Evolutionary conservation across 2,113 vertebrate genomes (phyloP), one percentile per base, ranked within the genome.

Genomic region (Ictalurus punctatus): DNA sequence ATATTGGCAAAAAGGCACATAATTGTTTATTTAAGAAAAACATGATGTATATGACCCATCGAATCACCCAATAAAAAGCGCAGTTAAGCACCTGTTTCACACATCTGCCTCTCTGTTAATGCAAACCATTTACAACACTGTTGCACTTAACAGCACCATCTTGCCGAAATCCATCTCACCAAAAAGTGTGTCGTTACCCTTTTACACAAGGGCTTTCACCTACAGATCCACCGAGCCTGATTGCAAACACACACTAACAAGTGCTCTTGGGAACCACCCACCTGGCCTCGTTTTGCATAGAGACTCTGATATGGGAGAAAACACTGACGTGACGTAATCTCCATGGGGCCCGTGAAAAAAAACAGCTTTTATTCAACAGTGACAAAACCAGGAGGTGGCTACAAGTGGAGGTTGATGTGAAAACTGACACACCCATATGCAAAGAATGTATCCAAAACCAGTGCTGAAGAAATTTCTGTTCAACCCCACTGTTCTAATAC

Each of bases 241-340:
- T 63, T 61, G 63, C 65, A 52, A 81, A 80, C 76, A 40, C 73
- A 88, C 52, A 73, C 74, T 58, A 86, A 86, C 80, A 69, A 58
- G 85, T 16, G 78, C 85, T 86, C 79, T 37, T 71, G 85, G 89
- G 85, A 83, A 74, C 25, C 27, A 65, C 80, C 80, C 89, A 54
- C 23, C 85, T 83, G 67, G 21, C 56, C 59, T 58, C 23, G 37
- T 63, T 61, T 74, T 82, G 63, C 67, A 59, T 40, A 44, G 67
- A 59, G 67, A 58, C 81, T 83, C 23, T 44, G 80, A 1, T 25
- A n/a, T 27, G 1, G n/a, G 4, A 44, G 40, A 65, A 84, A 54
- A 69, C 61, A 37, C 76, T 34, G n/a, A 65, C 44, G 86, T 21
- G 61, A 58, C 59, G 16, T 40, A 56, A 54, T 61, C 30, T 61